phyloP scores from a whole-genome alignment of 30 jellyfish, hydroid and myxozoan species.

The Cassiopea xamachana region DNA sequence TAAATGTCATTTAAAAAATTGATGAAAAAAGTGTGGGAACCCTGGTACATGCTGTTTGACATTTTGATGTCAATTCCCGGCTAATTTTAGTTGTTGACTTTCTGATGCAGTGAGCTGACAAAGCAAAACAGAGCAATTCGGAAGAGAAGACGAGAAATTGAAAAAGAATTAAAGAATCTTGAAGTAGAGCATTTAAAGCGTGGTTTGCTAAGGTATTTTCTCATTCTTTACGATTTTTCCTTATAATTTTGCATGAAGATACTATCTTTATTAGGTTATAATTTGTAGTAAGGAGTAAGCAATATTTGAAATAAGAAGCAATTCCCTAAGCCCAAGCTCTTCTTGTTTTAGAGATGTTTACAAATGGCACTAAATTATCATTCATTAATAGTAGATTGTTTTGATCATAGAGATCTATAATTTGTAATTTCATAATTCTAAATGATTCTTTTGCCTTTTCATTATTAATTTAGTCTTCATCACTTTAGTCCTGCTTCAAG shows the following conservation, averaged over 20 bases:
- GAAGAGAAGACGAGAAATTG: constrained; percentile 52
- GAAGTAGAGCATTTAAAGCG: constrained; percentile 67
- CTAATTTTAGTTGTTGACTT: not conserved
- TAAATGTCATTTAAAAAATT: no score
- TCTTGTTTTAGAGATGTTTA: no score
- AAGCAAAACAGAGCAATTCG: constrained; percentile 59
- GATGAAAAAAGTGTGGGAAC: no score
- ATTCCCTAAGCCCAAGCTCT: no score
- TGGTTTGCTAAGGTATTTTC: constrained; percentile 52
- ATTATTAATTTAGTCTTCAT: not conserved
- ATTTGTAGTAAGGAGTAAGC: no score
- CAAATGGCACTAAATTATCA: no score
- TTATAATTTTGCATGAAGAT: no score
- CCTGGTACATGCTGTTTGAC: not conserved
- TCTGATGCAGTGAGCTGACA: constrained; percentile 47
- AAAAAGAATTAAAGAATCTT: constrained; percentile 31
- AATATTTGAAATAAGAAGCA: no score
- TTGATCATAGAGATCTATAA: not conserved
- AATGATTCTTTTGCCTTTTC: not conserved
- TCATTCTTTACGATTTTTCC: not conserved
- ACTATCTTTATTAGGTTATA: no score
- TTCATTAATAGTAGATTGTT: not conserved
- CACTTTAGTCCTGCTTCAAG: constrained; percentile 62
- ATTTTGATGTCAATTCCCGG: not conserved
- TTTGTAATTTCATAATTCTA: not conserved